Base-by-base conservation (phyloP, 2,113 vertebrate species). In the Chitala chitala region DNA sequence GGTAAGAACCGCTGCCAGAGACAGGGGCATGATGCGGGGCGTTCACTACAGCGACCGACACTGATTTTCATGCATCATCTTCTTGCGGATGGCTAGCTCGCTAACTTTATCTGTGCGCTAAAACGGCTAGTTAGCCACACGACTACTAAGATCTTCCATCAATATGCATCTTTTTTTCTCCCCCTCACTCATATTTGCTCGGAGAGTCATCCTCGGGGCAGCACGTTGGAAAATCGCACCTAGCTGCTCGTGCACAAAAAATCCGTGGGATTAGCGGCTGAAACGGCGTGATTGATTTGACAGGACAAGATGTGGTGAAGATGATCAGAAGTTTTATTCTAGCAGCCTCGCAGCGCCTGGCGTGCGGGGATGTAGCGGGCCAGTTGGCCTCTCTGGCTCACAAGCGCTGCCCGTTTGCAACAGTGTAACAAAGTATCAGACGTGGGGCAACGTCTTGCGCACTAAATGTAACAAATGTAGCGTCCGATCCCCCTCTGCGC, bases 1-100 rank as follows among this genome's bases (percentile, higher is more conserved):
- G 93, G 94, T 95, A 90, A 94, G 92, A 48, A 22, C 56, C 56
- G 17, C 58, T 51, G n/a, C 20, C 40, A 36, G 56, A 63, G 58
- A 63, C 46, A 12, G 36, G 42, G 56, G 56, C 44, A 73, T 22
- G 71, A 63, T 76, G 75, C 77, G 79, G 73, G 76, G 42, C 55
- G 58, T 63, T 73, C 58, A 51, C 44, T 51, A 13, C 51, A 12
- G 56, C 54, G 36, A 20, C 26, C 15, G 36, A n/a, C 26, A 24
- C 6, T 29, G 29, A n/a, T 63, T 44, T 40, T 33, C 55, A 7
- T n/a, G 4, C 15, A 4, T 15, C 9, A 10, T 15, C 61, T 2
- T 7, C 1, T 44, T 42, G 26, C 48, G 36, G 42, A 42, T 24
- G 8, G 68, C 68, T 63, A 48, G 42, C 71, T 44, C 38, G 71